phyloP scores from a whole-genome alignment of 2,888 invertebrate genomes.

The Epinotia nisella region DNA sequence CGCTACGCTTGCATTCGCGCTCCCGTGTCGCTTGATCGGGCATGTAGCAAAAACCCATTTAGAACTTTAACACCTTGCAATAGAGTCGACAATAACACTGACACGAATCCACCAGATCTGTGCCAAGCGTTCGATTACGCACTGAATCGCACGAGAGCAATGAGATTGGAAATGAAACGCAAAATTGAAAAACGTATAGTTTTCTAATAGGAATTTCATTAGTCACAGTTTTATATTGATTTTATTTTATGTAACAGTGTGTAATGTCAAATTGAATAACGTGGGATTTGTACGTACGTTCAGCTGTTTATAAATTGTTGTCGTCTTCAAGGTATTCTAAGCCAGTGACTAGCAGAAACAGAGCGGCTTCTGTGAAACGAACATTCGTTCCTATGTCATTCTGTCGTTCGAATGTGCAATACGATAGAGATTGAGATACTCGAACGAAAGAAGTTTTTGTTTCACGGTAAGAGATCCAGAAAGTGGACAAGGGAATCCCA shows the following conservation, averaged over 20 bases:
- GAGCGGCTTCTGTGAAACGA: too few relatives aligned
- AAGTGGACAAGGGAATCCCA: too few relatives aligned
- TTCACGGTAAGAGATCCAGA: too few relatives aligned
- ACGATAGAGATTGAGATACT: too few relatives aligned
- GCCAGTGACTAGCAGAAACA: too few relatives aligned
- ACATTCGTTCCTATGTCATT: too few relatives aligned
- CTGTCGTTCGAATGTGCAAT: too few relatives aligned
- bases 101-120: conserved; percentile 46
- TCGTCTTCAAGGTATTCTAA: too few relatives aligned
- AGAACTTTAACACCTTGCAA: background rate
- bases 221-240: conserved; percentile 41
- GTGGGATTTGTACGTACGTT: conserved; percentile 16
- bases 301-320: background rate
- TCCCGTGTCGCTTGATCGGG: conserved; percentile 48
- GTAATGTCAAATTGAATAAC: conserved; percentile 29
- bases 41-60: conserved; percentile 26
- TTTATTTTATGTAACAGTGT: conserved; percentile 39
- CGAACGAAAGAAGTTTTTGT: too few relatives aligned
- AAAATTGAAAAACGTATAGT: conserved; percentile 43
- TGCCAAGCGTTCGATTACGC: conserved; percentile 52
- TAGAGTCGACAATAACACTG: conserved; percentile 16
- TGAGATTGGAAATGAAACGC: conserved; percentile 33
- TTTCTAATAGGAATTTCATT: conserved; percentile 43
- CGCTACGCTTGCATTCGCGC: conserved; percentile 26
- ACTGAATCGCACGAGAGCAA: conserved; percentile 45